These are phyloP conservation scores for Diplodus puntazzo DNA, from an alignment of 2,797 vertebrate species.

Conservation along the genomic window DNA sequence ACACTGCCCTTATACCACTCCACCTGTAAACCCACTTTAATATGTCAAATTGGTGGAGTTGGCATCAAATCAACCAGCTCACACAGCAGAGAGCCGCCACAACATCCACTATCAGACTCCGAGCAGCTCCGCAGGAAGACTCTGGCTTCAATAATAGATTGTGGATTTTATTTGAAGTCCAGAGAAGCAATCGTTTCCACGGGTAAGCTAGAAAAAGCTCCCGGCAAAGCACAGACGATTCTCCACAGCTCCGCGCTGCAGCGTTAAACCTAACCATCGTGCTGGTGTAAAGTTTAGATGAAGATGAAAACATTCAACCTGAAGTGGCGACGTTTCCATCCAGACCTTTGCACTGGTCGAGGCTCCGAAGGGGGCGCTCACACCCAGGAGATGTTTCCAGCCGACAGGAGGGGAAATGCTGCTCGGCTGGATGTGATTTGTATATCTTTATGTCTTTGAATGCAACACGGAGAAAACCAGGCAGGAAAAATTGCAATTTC, in stretches of 20 bases:
- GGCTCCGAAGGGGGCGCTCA: neutral
- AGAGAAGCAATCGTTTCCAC: conserved; percentile 23
- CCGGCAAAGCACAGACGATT: neutral
- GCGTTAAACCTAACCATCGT: neutral
- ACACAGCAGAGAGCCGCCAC: neutral
- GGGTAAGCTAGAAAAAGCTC: conserved; percentile 9
- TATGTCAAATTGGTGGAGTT: too few relatives aligned
- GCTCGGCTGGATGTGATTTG: neutral
- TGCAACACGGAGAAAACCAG: neutral
- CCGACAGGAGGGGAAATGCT: neutral
- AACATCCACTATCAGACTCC: neutral
- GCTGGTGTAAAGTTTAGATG: neutral
- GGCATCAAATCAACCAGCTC: neutral
- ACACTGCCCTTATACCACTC: too few relatives aligned
- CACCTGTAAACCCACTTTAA: too few relatives aligned
- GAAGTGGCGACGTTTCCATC: too few relatives aligned
- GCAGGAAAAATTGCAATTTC: conserved; percentile 19
- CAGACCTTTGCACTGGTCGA: neutral
- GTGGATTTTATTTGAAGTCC: conserved; percentile 22
- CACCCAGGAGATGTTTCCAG: neutral
- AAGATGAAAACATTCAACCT: too few relatives aligned
- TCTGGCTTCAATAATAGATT: neutral
- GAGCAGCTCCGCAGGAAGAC: conserved; percentile 10
- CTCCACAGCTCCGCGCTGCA: neutral
- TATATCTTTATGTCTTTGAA: neutral